Conservation (phyloP, 2,797 vertebrate species). For the Octomys mimax region DNA sequence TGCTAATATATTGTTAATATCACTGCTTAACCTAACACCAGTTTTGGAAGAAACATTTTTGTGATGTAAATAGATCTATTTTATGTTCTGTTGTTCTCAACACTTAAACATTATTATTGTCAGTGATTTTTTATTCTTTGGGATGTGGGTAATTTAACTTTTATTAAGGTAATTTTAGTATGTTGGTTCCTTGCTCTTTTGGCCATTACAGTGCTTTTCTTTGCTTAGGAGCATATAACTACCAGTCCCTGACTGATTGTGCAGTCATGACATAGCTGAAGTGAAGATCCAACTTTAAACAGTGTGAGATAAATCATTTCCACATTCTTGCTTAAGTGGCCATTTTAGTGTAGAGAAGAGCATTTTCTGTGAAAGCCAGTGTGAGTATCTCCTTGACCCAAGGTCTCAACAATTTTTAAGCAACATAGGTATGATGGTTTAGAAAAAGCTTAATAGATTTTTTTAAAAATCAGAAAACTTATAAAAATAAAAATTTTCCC, state of each 20-base stretch:
- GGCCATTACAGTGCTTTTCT: slow-evolving; percentile 81
- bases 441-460: slow-evolving; percentile 85
- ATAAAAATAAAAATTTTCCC: slow-evolving; percentile 63
- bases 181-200: slow-evolving; percentile 72
- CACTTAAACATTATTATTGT: slow-evolving; percentile 68
- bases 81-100: slow-evolving; percentile 19
- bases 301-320: slow-evolving; percentile 95
- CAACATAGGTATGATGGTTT: slow-evolving; percentile 89
- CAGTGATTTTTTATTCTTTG: slow-evolving; percentile 64
- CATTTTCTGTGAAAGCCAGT: slow-evolving; percentile 92
- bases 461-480: neutral
- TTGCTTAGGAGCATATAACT: slow-evolving; percentile 83
- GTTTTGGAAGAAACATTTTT: neutral
- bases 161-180: slow-evolving; percentile 81
- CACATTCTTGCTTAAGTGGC: slow-evolving; percentile 96
- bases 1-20: neutral
- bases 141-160: slow-evolving; percentile 85
- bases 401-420: slow-evolving; percentile 92
- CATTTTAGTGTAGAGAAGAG: slow-evolving; percentile 93
- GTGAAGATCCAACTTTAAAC: slow-evolving; percentile 89
- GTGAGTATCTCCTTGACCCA: slow-evolving; percentile 93
- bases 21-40: neutral
- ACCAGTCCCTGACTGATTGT: slow-evolving; percentile 91
- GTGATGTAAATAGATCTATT: neutral
- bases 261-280: slow-evolving; percentile 88